phyloP scores from a whole-genome alignment of 2,797 vertebrate species.

The Anas bernieri region DNA sequence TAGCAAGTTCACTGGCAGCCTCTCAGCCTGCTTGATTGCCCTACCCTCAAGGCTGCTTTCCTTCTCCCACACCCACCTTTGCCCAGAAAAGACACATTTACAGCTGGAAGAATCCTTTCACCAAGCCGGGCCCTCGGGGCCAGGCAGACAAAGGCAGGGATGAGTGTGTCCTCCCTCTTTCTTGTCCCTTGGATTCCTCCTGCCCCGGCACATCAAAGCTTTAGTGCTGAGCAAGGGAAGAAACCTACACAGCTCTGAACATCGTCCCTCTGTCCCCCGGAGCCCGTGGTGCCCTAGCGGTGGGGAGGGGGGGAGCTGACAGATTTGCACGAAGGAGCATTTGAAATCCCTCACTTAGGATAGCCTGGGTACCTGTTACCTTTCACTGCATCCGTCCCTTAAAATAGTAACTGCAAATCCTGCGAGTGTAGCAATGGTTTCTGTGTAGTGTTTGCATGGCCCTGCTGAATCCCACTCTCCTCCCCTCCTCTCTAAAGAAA shows the following conservation, averaged over 20 bases:
- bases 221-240: background rate
- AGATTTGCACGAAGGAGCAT: background rate
- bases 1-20: constrained; percentile 27
- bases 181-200: background rate
- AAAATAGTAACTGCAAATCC: background rate
- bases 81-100: background rate
- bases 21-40: background rate
- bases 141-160: background rate
- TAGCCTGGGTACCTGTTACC: background rate
- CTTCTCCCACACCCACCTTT: background rate
- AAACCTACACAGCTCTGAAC: background rate
- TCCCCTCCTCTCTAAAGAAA: background rate
- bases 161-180: background rate
- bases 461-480: background rate
- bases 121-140: background rate
- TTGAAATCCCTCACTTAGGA: background rate
- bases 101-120: background rate
- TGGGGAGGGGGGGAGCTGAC: background rate
- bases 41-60: background rate
- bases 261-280: background rate
- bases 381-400: background rate
- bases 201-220: no score
- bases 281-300: no score
- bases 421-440: background rate
- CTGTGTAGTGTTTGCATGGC: background rate